A percentile compares a stretch with the other conserved stretches of the same genome.
phyloP scores from a whole-genome alignment of 2,113 vertebrate species.

The Phyllostomus hastatus region DNA sequence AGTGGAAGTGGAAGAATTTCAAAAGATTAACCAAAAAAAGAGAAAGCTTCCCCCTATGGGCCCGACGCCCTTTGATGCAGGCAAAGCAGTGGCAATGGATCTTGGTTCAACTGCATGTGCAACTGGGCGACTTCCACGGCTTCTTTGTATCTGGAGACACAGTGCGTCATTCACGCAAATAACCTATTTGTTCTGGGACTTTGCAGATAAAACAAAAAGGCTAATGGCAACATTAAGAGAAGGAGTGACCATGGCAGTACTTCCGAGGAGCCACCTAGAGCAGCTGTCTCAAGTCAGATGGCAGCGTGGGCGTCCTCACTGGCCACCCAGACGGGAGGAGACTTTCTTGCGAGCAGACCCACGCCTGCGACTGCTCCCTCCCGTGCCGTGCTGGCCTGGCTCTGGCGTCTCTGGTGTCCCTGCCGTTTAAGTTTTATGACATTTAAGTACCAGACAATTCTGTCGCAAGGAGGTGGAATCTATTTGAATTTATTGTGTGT shows the following conservation, averaged over 20 bases:
- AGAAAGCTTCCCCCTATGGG: not conserved
- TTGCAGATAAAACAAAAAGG: not conserved
- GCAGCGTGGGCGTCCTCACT: not conserved
- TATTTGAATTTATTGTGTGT: not conserved
- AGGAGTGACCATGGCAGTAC: fast-evolving
- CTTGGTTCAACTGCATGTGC: not conserved
- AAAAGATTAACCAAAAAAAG: constrained; percentile 24
- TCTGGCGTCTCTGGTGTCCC: too few species aligned
- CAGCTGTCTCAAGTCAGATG: not conserved
- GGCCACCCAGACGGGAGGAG: not conserved
- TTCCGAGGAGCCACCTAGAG: not conserved
- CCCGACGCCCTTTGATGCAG: not conserved
- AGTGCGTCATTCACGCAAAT: constrained; percentile 42
- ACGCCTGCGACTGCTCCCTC: fast-evolving
- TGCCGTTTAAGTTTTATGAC: not conserved
- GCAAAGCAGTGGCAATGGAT: not conserved
- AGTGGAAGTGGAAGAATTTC: not conserved
- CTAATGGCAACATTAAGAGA: constrained; percentile 31
- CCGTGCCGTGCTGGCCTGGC: fast-evolving
- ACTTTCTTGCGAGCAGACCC: not conserved
- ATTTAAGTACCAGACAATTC: not conserved
- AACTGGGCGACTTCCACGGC: not conserved
- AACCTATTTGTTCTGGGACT: not conserved
- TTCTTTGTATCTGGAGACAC: not conserved
- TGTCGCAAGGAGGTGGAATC: not conserved